Evolutionary conservation across 2,797 vertebrate genomes (phyloP).

Genomic region (Gobio occitaniae): DNA sequence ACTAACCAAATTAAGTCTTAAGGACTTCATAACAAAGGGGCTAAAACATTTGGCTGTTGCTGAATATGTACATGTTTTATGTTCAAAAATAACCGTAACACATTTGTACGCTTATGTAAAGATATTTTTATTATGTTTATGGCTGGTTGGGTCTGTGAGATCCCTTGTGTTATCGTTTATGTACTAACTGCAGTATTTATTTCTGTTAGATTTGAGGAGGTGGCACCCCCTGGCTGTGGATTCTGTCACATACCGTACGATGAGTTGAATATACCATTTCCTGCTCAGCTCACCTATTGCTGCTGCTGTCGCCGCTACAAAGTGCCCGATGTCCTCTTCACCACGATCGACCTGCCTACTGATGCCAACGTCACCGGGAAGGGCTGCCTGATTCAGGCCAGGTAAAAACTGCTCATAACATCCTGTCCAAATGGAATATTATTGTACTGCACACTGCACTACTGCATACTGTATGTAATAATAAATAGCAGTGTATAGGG

Average conservation of each 20-base stretch:
- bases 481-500: neutral
- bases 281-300: slow-evolving; percentile 95
- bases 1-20: slow-evolving; percentile 50
- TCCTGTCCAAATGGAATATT: neutral
- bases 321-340: slow-evolving; percentile 97
- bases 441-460: neutral
- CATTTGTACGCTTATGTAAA: neutral
- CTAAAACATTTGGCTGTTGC: neutral
- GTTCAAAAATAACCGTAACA: neutral
- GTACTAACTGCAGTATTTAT: slow-evolving; percentile 41
- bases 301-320: slow-evolving; percentile 86
- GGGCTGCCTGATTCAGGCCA: slow-evolving; percentile 98
- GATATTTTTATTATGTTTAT: neutral
- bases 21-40: slow-evolving; percentile 7
- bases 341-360: slow-evolving; percentile 93
- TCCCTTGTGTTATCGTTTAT: neutral
- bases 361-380: slow-evolving; percentile 91
- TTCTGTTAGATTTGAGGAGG: slow-evolving; percentile 88
- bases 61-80: slow-evolving; percentile 16
- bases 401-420: slow-evolving; percentile 75
- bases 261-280: slow-evolving; percentile 98
- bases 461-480: no score
- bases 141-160: slow-evolving; percentile 13
- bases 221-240: slow-evolving; percentile 86
- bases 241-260: slow-evolving; percentile 99